Base-by-base conservation (phyloP, 1,140 invertebrate genomes). In the Drosophila aff. region DNA sequence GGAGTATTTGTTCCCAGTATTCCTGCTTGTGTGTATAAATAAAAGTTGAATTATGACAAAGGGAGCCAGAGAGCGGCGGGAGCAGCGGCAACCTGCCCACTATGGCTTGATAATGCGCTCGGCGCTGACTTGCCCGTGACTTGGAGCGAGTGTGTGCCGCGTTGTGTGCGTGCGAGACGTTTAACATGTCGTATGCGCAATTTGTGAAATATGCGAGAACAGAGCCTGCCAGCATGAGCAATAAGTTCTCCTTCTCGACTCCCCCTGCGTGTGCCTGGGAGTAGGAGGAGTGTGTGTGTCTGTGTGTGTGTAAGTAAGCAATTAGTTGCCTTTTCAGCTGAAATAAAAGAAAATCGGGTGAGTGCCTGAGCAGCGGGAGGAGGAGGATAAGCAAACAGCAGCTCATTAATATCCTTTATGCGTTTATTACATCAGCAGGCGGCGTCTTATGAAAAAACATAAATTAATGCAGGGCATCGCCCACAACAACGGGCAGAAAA, bases 371-470 rank as follows among this genome's bases (percentile, higher is more conserved):
- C 2, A 15, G 50, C 7, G 28, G 38, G 40, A 52, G 49, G 40
- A 52, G 49, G 15, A 50, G 67, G 61, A 59, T 79, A 81, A 87
- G 67, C 83, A 87, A 89, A 89, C 77, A 87, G 69, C 64, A 90
- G 81, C 81, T 90, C 84, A 89, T 87, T 89, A 90, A 90, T 90
- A 90, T 90, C 85, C 85, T 90, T 90, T 90, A 90, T 90, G 79
- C 85, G 85, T 90, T 90, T 90, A 90, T 90, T 91, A 90, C 82
- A 90, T 67, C 61, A 73, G 69, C 77, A 79, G 38, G 43, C 65
- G 61, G 64, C 78, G 78, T 63, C 81, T 87, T 82, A 83, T 78
- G 83, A 64, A 81, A 73, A 72, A 83, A 60, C 67, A 87, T 87
- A 78, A 81, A 87, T 87, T 87, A 87, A 89, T 73, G 83, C 80